Evolutionary conservation across 2,113 vertebrate species (phyloP).

Genomic region (Myrmophylax atrothorax): DNA sequence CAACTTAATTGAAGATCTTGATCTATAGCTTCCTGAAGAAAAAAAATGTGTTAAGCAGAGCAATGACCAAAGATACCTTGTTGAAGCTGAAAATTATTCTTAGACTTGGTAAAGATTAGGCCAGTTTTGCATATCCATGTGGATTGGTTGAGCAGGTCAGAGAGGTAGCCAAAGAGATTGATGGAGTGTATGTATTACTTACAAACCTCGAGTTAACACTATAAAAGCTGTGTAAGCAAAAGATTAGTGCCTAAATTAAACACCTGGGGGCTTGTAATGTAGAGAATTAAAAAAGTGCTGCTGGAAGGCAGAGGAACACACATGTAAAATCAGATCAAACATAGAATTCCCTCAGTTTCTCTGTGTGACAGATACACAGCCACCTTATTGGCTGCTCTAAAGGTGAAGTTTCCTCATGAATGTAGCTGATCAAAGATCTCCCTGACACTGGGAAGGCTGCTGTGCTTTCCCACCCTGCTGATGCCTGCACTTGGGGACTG

Average conservation of each 20-base stretch:
- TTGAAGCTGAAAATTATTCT: neutral
- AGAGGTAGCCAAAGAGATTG: neutral
- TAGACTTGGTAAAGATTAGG: neutral
- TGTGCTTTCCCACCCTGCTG: neutral
- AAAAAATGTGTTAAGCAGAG: neutral
- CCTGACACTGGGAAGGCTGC: neutral
- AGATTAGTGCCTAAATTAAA: neutral
- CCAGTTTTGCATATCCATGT: neutral
- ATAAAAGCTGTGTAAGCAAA: neutral
- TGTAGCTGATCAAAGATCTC: neutral
- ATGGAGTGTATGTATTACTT: neutral
- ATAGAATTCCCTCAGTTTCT: neutral
- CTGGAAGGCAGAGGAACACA: neutral
- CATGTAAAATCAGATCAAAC: neutral
- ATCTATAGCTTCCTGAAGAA: neutral
- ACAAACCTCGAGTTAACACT: neutral
- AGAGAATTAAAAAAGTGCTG: neutral
- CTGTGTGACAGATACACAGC: neutral
- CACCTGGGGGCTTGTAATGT: neutral
- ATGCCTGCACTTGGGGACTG: neutral
- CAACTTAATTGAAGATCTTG: neutral
- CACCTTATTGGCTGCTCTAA: neutral
- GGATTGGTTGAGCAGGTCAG: neutral
- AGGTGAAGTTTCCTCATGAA: neutral
- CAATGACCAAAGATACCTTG: neutral